Conservation (phyloP, 2,888 invertebrate species). For the Tetanocera ferruginea region DNA sequence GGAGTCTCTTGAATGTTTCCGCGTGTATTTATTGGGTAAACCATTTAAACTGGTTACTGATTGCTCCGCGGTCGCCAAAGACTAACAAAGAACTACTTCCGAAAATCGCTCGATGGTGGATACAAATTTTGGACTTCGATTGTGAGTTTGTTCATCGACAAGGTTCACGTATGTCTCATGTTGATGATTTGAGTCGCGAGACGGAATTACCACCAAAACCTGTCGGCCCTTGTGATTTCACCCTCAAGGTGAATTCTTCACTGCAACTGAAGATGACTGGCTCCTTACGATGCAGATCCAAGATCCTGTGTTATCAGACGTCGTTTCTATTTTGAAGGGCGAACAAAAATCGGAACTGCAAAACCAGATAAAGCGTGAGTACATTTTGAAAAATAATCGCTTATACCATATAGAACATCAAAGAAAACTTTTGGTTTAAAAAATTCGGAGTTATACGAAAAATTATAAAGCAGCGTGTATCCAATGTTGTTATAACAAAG, state of each 20-base stretch:
- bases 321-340: too few species aligned
- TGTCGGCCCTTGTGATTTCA: too few species aligned
- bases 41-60: constrained; percentile 16
- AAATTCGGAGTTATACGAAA: not conserved
- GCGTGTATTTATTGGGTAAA: not conserved
- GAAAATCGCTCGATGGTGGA: not conserved
- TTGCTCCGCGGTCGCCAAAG: not conserved
- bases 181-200: constrained; percentile 36
- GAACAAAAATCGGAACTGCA: too few species aligned
- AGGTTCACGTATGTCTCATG: too few species aligned
- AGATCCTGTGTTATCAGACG: too few species aligned
- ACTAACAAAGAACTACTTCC: not conserved
- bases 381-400: not conserved
- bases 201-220: too few species aligned
- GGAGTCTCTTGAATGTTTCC: not conserved
- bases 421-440: not conserved
- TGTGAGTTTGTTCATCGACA: constrained; percentile 39
- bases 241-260: too few species aligned
- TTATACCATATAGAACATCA: not conserved
- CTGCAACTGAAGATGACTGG: too few species aligned
- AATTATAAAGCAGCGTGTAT: not conserved
- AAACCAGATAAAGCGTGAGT: not conserved
- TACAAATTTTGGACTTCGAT: constrained; percentile 33
- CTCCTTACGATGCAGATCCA: too few species aligned
- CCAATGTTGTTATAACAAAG: not conserved